Base-by-base conservation (phyloP, 2,888 invertebrate species). In the Lycia hirtaria region DNA sequence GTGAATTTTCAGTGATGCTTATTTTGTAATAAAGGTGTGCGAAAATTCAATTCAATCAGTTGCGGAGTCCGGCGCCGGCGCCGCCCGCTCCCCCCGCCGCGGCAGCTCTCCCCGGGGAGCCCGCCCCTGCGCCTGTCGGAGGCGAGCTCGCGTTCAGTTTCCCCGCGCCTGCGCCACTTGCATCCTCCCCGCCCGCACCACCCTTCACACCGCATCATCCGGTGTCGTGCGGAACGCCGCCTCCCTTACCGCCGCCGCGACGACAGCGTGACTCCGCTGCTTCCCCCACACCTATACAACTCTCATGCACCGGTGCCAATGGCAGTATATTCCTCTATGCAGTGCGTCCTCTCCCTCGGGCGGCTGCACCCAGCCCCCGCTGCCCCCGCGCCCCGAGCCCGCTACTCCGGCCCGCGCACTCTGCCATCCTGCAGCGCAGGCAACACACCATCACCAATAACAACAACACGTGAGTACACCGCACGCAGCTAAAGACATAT, bases 331-430 rank as follows among this genome's bases (percentile, higher is more conserved):
- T 19, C 32, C n/a, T 19, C n/a, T 3, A n/a, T n/a, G n/a, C 72
- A 74, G 40, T 64, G 70, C 24, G 50, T 40, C 54, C 64, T 45
- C 41, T 58, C 49, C 52, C 67, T 68, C 43, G 69, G 51, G 26
- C 26, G 41, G 37, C n/a, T 20, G 80, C 81, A 44, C 82, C 10
- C 67, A 63, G 6, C 64, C 88, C 9, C 88, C 88, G 3, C 81
- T 87, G 58, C 90, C 88, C 3, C 90, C 88, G 58, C 85, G 86
- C 0, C 91, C 89, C 33, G 76, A 84, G 50, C 88, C 86, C 26
- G 85, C 81, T 93, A 70, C 83, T 92, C 64, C 81, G 92, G 0
- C 92, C 93, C 32, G 88, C 89, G 47, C 91, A 91, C 77, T 92
- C 92, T 62, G 86, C 92, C 54, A 87, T 91, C 26, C 78, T 92